Evolutionary conservation across 2,888 invertebrate species (phyloP).

Genomic region (Lasioglossum marginatum): DNA sequence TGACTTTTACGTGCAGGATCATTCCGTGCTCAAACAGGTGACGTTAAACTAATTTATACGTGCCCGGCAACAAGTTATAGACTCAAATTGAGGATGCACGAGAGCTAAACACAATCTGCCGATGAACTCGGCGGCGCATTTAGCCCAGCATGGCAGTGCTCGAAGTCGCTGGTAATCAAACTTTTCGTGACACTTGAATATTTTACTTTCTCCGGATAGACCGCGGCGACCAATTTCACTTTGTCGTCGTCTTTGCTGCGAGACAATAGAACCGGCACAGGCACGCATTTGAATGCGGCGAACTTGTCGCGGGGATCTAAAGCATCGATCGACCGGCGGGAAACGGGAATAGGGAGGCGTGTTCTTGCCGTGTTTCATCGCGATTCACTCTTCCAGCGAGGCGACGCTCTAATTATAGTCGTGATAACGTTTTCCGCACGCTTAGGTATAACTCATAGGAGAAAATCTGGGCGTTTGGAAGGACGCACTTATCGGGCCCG

Average conservation of each 20-base stretch:
- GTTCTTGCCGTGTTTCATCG: constrained; percentile 71
- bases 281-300: neutral
- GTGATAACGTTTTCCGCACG: constrained; percentile 79
- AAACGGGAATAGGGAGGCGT: constrained; percentile 41
- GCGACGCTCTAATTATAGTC: constrained; percentile 78
- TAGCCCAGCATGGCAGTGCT: neutral
- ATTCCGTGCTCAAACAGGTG: neutral
- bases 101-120: neutral
- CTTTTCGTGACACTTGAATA: neutral
- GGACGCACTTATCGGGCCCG: constrained; percentile 72
- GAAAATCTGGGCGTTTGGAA: constrained; percentile 71
- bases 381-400: constrained; percentile 75
- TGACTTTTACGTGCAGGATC: neutral
- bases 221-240: neutral
- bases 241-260: neutral
- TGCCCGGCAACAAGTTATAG: neutral
- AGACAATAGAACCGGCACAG: neutral
- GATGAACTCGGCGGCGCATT: neutral
- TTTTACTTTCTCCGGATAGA: neutral
- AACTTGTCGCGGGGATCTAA: constrained; percentile 10
- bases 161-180: neutral
- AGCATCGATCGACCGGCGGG: constrained; percentile 35
- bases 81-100: neutral
- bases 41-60: constrained; percentile 6
- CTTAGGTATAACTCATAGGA: constrained; percentile 75